A percentile compares a stretch with the other conserved stretches of the same genome.
Evolutionary conservation across 2,113 vertebrate species (phyloP).

Genomic region (Megaceryle maxima): DNA sequence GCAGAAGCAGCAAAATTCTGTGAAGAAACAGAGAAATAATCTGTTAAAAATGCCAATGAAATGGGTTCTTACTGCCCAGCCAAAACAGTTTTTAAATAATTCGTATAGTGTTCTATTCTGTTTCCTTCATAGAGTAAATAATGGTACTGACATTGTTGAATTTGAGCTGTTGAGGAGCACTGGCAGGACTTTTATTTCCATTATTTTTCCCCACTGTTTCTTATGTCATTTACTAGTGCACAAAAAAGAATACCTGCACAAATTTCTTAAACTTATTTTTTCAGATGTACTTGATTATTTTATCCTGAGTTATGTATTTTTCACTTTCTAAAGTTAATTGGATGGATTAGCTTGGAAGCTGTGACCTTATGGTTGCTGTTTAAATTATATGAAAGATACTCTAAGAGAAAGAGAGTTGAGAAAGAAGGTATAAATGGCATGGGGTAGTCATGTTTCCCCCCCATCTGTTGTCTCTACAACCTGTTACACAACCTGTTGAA

Average conservation of each 20-base stretch:
- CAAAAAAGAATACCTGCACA: not conserved
- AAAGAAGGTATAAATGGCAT: not conserved
- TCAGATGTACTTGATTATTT: not conserved
- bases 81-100: not conserved
- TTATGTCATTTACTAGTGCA: not conserved
- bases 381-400: not conserved
- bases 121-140: not conserved
- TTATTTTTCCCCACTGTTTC: not conserved
- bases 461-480: not conserved
- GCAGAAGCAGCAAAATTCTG: not conserved
- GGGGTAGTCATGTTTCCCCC: not conserved
- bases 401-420: not conserved
- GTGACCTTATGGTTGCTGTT: not conserved
- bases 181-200: not conserved
- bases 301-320: not conserved
- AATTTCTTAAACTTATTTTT: not conserved
- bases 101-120: not conserved
- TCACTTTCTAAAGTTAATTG: not conserved
- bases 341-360: not conserved
- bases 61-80: not conserved
- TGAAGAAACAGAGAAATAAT: not conserved
- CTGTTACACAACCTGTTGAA: accelerated
- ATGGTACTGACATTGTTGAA: not conserved
- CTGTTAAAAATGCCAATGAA: not conserved
- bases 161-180: not conserved